These are phyloP conservation scores for Otolemur garnettii DNA, from an alignment of 2,113 vertebrate species.

Conservation along the genomic window DNA sequence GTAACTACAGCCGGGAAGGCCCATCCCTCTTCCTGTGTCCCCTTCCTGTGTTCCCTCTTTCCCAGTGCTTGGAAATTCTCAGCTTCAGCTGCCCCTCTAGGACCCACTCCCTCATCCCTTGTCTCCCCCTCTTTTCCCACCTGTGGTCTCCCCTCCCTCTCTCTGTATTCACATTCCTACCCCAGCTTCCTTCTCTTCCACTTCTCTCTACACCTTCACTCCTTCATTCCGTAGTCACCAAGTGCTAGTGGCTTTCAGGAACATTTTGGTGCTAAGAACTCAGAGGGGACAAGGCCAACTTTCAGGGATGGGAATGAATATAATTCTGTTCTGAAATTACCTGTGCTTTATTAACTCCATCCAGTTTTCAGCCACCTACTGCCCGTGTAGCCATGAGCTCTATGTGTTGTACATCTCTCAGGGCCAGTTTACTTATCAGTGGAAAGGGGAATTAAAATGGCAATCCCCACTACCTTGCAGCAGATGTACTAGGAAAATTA, in stretches of 20 bases:
- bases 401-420: not conserved
- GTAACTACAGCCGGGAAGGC: not conserved
- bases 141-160: too few relatives aligned
- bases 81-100: not conserved
- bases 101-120: not conserved
- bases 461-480: not conserved
- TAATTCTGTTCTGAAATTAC: not conserved
- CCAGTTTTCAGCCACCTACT: not conserved
- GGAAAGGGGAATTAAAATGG: constrained; percentile 38
- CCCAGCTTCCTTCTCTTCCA: not conserved
- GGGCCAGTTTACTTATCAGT: constrained; percentile 3
- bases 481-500: not conserved
- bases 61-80: not conserved
- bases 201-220: not conserved
- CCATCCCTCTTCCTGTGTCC: not conserved
- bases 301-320: not conserved
- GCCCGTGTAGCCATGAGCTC: not conserved
- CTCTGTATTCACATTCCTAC: not conserved
- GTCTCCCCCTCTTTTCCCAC: not conserved
- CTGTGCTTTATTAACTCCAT: not conserved
- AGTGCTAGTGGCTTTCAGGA: not conserved
- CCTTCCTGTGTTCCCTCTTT: not conserved
- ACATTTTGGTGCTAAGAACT: not conserved
- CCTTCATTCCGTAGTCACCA: not conserved
- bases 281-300: not conserved